A percentile compares a stretch with the other conserved stretches of the same genome.
Evolutionary conservation across 1,140 invertebrate genomes (phyloP).

Genomic region (Drosophila orena): DNA sequence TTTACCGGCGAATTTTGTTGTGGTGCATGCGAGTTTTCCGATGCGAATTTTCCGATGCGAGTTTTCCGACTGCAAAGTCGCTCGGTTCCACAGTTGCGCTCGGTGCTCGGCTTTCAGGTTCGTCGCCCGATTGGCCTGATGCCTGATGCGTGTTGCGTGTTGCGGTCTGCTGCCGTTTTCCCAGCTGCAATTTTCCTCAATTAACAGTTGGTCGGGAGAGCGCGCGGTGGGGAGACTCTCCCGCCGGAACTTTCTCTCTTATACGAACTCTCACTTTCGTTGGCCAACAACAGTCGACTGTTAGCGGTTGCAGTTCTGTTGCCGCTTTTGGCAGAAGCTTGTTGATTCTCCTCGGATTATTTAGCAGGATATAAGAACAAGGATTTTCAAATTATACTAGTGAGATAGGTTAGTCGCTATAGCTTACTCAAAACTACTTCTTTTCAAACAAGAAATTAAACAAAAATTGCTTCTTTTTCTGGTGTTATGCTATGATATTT

Average conservation of each 20-base stretch:
- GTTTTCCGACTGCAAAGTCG: constrained; percentile 59
- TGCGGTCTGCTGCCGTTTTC: constrained; percentile 42
- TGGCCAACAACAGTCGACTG: constrained; percentile 31
- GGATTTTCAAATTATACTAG: neutral
- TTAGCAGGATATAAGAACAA: neutral
- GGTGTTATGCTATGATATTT: no score
- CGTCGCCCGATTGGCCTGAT: constrained; percentile 67
- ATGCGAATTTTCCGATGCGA: constrained; percentile 52
- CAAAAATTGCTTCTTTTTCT: no score
- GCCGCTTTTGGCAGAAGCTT: neutral
- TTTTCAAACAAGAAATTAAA: no score
- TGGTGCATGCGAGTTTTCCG: constrained; percentile 65
- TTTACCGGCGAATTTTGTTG: constrained; percentile 78
- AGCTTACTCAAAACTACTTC: no score
- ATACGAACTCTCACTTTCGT: constrained; percentile 55
- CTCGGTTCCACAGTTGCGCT: constrained; percentile 24
- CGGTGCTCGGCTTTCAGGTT: constrained; percentile 54
- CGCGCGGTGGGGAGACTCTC: constrained; percentile 2
- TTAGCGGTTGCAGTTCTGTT: constrained; percentile 29
- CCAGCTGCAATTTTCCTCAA: constrained; percentile 55
- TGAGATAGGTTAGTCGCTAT: no score
- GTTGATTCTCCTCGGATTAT: constrained; percentile 11
- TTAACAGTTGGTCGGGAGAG: constrained; percentile 44
- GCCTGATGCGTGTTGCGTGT: constrained; percentile 58
- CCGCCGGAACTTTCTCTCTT: constrained; percentile 34